Evolutionary conservation across 2,113 vertebrate species (phyloP).

Genomic region (Siphamia tubifer): DNA sequence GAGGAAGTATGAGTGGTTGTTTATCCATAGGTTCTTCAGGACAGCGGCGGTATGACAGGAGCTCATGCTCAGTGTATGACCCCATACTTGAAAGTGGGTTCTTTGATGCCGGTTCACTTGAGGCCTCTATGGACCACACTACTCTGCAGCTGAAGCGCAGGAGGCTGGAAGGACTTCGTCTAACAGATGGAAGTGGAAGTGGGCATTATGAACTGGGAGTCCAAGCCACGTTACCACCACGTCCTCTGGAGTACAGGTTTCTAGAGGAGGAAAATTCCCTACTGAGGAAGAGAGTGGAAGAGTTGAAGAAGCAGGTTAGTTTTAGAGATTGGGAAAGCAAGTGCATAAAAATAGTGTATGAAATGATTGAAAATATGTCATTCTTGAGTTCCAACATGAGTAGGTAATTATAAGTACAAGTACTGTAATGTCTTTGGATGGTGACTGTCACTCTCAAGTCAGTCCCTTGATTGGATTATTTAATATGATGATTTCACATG

Average conservation of each 20-base stretch:
- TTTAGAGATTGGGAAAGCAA: not conserved
- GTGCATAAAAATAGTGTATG: not conserved
- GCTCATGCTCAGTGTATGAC: slow-evolving; percentile 76
- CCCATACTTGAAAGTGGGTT: slow-evolving; percentile 82
- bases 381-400: not conserved
- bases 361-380: too few species aligned
- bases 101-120: slow-evolving; percentile 85
- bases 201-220: slow-evolving; percentile 91
- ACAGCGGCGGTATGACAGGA: slow-evolving; percentile 81
- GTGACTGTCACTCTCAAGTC: too few species aligned
- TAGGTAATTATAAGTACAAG: too few species aligned
- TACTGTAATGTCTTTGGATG: too few species aligned
- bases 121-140: slow-evolving; percentile 86
- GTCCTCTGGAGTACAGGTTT: slow-evolving; percentile 88
- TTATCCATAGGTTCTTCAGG: slow-evolving; percentile 66
- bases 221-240: slow-evolving; percentile 79
- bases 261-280: slow-evolving; percentile 93
- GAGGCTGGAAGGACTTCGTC: slow-evolving; percentile 79
- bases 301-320: slow-evolving; percentile 90
- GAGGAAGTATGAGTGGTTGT: slow-evolving; percentile 69
- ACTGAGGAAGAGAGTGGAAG: slow-evolving; percentile 93
- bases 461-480: too few species aligned
- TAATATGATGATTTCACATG: not conserved
- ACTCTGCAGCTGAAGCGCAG: slow-evolving; percentile 90
- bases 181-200: slow-evolving; percentile 77